Conservation (phyloP, 2,113 vertebrate genomes). For the Syrrhaptes paradoxus region DNA sequence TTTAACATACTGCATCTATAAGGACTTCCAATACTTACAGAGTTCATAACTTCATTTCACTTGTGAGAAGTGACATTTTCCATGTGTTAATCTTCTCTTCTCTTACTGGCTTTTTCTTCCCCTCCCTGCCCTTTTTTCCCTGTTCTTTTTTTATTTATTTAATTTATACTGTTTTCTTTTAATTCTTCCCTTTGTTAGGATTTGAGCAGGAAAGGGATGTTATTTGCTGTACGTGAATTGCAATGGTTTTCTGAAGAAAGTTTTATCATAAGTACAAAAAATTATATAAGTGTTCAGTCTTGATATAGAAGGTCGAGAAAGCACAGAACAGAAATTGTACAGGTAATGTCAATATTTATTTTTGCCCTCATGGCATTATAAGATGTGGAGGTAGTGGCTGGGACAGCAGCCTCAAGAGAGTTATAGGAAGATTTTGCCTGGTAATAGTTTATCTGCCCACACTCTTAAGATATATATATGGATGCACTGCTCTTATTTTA, state of each 20-base stretch:
- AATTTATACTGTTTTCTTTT: background rate
- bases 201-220: background rate
- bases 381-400: background rate
- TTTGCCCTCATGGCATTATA: background rate
- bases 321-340: background rate
- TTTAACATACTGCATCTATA: background rate
- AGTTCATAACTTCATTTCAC: background rate
- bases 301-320: background rate
- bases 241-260: background rate
- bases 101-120: background rate
- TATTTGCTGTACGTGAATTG: background rate
- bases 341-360: constrained; percentile 6
- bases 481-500: background rate
- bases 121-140: no score
- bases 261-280: background rate
- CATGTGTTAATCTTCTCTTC: background rate
- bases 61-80: background rate
- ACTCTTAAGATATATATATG: background rate
- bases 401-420: background rate
- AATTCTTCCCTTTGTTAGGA: background rate
- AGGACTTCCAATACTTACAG: background rate
- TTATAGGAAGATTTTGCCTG: background rate
- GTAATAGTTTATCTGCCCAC: background rate
- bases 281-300: background rate
- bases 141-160: background rate